Conservation (phyloP, 2,888 invertebrate species). For the Loripinus fragilis region DNA sequence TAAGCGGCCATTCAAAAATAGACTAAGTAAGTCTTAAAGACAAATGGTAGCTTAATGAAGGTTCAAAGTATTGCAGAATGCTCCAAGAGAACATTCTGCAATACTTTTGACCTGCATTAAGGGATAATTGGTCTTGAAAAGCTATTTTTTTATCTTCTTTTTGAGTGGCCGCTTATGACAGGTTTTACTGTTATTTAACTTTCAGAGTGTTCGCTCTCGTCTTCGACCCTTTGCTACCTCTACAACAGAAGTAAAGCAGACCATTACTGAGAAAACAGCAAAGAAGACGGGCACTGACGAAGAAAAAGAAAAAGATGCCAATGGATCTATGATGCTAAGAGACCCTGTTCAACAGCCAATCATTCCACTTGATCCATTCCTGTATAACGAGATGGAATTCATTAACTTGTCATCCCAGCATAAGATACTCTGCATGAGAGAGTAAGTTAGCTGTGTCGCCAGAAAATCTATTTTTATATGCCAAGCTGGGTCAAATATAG, state of each 20-base stretch:
- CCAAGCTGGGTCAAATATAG: too few species aligned
- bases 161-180: too few species aligned
- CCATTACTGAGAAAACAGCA: slow-evolving; percentile 38
- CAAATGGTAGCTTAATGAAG: too few species aligned
- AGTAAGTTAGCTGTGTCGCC: slow-evolving; percentile 50
- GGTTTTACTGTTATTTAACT: slow-evolving; percentile 7
- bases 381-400: slow-evolving; percentile 72
- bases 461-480: too few species aligned
- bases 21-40: too few species aligned
- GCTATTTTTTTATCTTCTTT: too few species aligned
- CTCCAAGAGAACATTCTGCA: too few species aligned
- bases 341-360: slow-evolving; percentile 43
- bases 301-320: slow-evolving; percentile 16
- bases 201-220: slow-evolving; percentile 62
- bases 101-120: too few species aligned
- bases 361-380: slow-evolving; percentile 66
- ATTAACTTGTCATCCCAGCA: slow-evolving; percentile 50
- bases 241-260: slow-evolving; percentile 41
- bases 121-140: too few species aligned
- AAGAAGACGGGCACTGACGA: slow-evolving; percentile 36
- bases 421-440: slow-evolving; percentile 66
- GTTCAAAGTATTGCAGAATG: too few species aligned
- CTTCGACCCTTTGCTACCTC: slow-evolving; percentile 64
- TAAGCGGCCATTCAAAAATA: too few species aligned
- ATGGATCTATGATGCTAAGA: not conserved